Evolutionary conservation across 2,888 invertebrate species (phyloP).

Genomic region (Cephus sareptanus): DNA sequence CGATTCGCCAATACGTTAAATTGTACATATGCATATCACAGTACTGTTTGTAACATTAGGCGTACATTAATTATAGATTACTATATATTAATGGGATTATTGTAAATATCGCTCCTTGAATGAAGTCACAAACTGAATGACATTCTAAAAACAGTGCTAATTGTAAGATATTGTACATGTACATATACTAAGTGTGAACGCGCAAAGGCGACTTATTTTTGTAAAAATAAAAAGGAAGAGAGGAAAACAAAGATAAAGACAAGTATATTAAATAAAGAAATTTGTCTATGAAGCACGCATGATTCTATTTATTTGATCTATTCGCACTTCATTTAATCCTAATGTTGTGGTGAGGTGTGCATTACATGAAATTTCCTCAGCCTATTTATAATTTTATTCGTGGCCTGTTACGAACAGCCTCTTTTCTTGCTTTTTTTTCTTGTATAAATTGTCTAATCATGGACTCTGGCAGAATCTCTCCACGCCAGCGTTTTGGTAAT

Average conservation of each 20-base stretch:
- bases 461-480: constrained; percentile 75
- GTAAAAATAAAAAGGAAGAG: constrained; percentile 27
- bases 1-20: background rate
- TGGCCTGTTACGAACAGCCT: constrained; percentile 31
- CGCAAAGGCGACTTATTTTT: constrained; percentile 41
- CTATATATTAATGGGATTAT: background rate
- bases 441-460: constrained; percentile 76
- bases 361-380: background rate
- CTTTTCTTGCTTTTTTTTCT: constrained; percentile 67
- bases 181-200: constrained; percentile 27
- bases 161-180: constrained; percentile 30
- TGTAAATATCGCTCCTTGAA: background rate
- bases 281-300: background rate
- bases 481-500: constrained; percentile 70
- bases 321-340: background rate
- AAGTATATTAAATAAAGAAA: background rate
- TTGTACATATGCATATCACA: background rate
- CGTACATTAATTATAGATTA: background rate
- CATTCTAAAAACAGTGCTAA: background rate
- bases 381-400: constrained; percentile 20
- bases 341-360: background rate
- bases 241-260: background rate
- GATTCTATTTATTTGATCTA: background rate
- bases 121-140: background rate
- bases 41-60: background rate